These are phyloP conservation scores for Chrysolina americana DNA, from an alignment of 2,888 invertebrate species.

Conservation along the genomic window DNA sequence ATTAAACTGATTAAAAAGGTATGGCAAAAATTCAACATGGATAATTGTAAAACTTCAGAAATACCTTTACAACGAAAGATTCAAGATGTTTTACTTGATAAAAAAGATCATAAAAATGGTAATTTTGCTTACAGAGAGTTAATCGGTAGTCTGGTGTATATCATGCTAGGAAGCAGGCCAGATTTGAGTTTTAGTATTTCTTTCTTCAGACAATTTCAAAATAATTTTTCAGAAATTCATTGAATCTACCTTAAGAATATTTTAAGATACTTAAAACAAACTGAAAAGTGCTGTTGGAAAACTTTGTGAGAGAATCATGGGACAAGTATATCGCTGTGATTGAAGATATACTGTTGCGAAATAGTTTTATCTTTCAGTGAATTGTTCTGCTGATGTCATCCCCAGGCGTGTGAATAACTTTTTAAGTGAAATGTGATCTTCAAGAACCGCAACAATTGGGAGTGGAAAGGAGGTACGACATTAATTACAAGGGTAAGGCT, in stretches of 20 bases:
- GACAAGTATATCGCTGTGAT: too few relatives aligned
- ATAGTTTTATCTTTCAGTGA: too few relatives aligned
- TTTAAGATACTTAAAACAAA: background rate
- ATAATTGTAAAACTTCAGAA: background rate
- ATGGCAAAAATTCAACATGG: background rate
- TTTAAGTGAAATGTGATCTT: too few relatives aligned
- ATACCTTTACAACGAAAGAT: constrained; percentile 22
- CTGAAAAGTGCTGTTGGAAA: too few relatives aligned
- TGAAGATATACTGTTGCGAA: too few relatives aligned
- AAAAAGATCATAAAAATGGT: background rate
- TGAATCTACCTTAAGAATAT: constrained; percentile 27
- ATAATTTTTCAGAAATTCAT: constrained; percentile 40
- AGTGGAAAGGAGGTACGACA: too few relatives aligned
- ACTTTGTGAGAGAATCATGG: too few relatives aligned
- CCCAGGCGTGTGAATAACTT: too few relatives aligned
- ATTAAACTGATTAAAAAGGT: background rate
- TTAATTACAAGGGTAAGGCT: too few relatives aligned
- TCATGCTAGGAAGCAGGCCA: constrained; percentile 41
- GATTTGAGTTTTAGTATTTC: constrained; percentile 46
- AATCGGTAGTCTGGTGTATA: constrained; percentile 46
- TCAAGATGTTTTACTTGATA: background rate
- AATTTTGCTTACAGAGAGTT: constrained; percentile 42
- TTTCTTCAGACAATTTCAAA: constrained; percentile 45
- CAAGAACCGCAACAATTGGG: too few relatives aligned
- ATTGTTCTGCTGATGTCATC: too few relatives aligned